Evolutionary conservation across 2,113 vertebrate genomes (phyloP).

Genomic region (Athene cunicularia): DNA sequence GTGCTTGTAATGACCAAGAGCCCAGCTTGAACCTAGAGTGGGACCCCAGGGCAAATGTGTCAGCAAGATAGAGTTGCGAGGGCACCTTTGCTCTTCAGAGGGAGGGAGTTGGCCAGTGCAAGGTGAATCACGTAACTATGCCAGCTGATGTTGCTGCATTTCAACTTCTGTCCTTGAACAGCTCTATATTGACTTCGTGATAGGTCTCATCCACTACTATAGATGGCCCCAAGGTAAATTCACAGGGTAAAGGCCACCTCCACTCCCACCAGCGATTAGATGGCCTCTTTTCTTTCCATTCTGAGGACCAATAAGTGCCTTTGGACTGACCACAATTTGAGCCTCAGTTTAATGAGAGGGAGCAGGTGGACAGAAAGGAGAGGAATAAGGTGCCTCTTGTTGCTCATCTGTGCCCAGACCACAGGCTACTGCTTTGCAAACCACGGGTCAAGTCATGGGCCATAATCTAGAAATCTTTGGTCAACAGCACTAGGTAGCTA

Average conservation of each 20-base stretch:
- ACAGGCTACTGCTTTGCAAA: neutral
- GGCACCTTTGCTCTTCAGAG: neutral
- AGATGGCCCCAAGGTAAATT: neutral
- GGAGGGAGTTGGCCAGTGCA: neutral
- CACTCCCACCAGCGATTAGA: neutral
- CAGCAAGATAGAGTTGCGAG: neutral
- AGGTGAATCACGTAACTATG: neutral
- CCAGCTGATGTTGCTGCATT: neutral
- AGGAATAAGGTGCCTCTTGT: neutral
- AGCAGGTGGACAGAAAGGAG: neutral
- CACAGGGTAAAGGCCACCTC: neutral
- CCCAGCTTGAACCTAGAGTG: neutral
- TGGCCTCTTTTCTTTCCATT: neutral
- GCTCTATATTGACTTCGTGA: neutral
- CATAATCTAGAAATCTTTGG: neutral
- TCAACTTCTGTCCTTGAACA: neutral
- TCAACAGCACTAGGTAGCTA: neutral
- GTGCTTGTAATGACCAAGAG: neutral
- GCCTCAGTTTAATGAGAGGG: neutral
- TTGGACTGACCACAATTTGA: neutral
- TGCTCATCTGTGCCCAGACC: neutral
- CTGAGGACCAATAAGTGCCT: neutral
- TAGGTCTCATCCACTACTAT: neutral
- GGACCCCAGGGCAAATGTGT: rapidly evolving
- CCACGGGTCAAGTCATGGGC: neutral